Evolutionary conservation across 2,113 vertebrate genomes (phyloP).

Genomic region (Nothoprocta pentlandii): DNA sequence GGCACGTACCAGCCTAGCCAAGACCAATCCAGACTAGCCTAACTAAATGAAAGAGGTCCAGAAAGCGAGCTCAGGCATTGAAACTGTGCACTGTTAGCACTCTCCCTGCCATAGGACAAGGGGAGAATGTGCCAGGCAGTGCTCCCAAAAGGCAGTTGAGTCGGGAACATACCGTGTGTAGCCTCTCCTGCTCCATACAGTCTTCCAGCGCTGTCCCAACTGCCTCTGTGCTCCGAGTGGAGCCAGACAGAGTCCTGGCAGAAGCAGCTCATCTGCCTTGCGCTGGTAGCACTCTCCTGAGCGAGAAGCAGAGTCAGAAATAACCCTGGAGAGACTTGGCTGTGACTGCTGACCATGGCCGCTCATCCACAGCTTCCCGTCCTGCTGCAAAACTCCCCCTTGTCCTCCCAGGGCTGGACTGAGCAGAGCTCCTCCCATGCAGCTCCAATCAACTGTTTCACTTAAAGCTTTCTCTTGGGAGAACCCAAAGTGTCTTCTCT

Average conservation of each 20-base stretch:
- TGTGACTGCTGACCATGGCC: neutral
- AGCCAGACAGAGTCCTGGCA: neutral
- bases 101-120: neutral
- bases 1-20: neutral
- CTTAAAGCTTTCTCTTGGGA: neutral
- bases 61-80: neutral
- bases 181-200: neutral
- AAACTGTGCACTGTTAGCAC: neutral
- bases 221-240: neutral
- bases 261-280: neutral
- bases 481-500: neutral
- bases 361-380: neutral
- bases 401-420: neutral
- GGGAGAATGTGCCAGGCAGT: neutral
- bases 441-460: neutral
- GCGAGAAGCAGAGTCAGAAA: neutral
- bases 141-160: neutral
- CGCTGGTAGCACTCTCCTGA: accelerated
- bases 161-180: neutral
- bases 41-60: neutral
- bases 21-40: neutral
- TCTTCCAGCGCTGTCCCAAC: neutral
- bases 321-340: neutral
- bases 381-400: neutral
- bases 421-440: neutral